Conservation (phyloP, 1,140 invertebrate genomes). For the Hycleus cichorii region DNA sequence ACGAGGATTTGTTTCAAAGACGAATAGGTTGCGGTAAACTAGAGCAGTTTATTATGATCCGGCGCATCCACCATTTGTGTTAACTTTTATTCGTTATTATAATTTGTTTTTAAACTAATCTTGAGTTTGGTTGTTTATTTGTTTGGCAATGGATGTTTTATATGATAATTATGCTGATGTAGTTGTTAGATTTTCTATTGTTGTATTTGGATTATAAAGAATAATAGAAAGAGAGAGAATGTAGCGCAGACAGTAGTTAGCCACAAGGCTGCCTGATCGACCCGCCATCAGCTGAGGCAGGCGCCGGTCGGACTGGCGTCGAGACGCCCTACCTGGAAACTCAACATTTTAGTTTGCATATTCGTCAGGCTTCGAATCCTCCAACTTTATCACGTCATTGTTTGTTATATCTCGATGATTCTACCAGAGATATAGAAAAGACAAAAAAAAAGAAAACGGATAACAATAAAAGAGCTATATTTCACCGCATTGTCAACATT, state of each 20-base stretch:
- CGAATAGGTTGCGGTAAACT: neutral
- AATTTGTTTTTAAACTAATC: no score
- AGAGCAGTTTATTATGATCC: neutral
- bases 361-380: conserved; percentile 4
- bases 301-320: conserved; percentile 26
- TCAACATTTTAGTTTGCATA: conserved; percentile 19
- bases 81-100: neutral
- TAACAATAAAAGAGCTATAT: no score
- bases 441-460: no score
- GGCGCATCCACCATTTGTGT: conserved; percentile 4
- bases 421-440: no score
- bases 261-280: conserved; percentile 23
- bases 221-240: no score
- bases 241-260: conserved; percentile 13
- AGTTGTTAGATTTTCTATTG: conserved; percentile 5
- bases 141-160: conserved; percentile 1
- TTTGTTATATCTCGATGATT: conserved; percentile 1
- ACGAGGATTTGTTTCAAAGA: no score
- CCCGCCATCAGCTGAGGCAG: conserved; percentile 25
- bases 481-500: no score
- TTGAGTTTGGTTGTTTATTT: neutral
- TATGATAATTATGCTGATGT: conserved; percentile 10
- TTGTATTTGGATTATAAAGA: no score
- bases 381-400: conserved; percentile 3
- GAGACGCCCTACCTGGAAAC: conserved; percentile 24